Evolutionary conservation across 2,113 vertebrate species (phyloP).

Genomic region (Spea bombifrons): DNA sequence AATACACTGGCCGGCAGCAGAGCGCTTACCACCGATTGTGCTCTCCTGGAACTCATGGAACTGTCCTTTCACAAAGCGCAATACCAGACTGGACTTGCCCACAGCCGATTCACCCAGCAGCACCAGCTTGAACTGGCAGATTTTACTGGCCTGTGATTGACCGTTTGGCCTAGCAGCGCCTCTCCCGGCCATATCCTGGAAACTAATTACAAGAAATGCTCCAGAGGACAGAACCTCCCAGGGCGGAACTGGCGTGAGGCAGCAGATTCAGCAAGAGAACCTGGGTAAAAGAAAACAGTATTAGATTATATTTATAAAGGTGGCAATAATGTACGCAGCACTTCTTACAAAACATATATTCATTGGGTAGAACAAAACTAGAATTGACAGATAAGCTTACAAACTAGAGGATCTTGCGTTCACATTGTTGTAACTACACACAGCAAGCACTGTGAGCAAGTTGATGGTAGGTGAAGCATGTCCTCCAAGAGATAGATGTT

Average conservation of each 20-base stretch:
- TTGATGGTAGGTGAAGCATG: too few species aligned
- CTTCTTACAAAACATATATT: too few species aligned
- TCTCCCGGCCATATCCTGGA: conserved; percentile 69
- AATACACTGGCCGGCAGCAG: neutral
- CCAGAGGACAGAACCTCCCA: conserved; percentile 43
- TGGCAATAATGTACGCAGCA: too few species aligned
- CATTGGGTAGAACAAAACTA: too few species aligned
- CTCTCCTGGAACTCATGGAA: conserved; percentile 76
- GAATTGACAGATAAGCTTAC: too few species aligned
- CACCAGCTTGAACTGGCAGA: conserved; percentile 73
- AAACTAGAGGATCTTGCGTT: too few species aligned
- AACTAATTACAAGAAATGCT: conserved; percentile 45
- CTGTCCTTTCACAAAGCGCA: conserved; percentile 73
- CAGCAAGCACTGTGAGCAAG: too few species aligned
- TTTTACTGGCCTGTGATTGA: conserved; percentile 70
- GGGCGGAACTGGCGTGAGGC: neutral
- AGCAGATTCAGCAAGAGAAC: neutral
- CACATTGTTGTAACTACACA: too few species aligned
- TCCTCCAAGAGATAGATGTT: too few species aligned
- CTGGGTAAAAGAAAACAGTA: neutral
- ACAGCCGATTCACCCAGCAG: conserved; percentile 72
- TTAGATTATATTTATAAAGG: too few species aligned
- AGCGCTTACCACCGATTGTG: conserved; percentile 69
- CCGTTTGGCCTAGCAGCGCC: conserved; percentile 71
- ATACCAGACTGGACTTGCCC: conserved; percentile 69